Conservation (phyloP, 1,140 invertebrate species). For the Nephila pilipes region DNA sequence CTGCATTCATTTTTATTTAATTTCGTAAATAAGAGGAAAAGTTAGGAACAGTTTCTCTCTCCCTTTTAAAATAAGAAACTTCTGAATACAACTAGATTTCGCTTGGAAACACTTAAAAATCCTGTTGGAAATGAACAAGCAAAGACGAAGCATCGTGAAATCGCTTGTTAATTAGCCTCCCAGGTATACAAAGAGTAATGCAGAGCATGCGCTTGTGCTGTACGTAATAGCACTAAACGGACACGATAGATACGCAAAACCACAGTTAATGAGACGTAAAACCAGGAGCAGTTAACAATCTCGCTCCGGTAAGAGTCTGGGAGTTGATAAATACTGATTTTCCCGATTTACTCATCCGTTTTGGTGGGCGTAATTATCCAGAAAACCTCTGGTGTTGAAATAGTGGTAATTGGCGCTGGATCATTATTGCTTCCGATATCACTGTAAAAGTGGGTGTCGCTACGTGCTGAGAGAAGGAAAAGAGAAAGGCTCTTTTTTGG, state of each 20-base stretch:
- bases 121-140: background rate
- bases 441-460: background rate
- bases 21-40: background rate
- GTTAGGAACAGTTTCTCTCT: background rate
- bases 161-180: constrained; percentile 18
- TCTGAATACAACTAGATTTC: too few species aligned
- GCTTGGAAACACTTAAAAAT: background rate
- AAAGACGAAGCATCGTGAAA: background rate
- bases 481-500: constrained; percentile 6
- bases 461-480: background rate
- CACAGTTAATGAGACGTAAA: constrained; percentile 59
- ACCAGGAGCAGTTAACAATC: constrained; percentile 55
- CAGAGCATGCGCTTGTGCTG: background rate
- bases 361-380: constrained; percentile 52
- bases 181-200: background rate
- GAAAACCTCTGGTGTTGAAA: constrained; percentile 69
- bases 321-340: constrained; percentile 69
- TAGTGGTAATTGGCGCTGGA: constrained; percentile 60
- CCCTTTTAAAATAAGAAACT: background rate
- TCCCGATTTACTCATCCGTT: constrained; percentile 43
- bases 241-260: constrained; percentile 27
- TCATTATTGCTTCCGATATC: constrained; percentile 61
- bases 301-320: background rate
- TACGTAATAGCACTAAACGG: constrained; percentile 9
- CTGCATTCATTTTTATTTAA: background rate